Base-by-base conservation (phyloP, 1,140 invertebrate genomes). In the Chymomyza costata region DNA sequence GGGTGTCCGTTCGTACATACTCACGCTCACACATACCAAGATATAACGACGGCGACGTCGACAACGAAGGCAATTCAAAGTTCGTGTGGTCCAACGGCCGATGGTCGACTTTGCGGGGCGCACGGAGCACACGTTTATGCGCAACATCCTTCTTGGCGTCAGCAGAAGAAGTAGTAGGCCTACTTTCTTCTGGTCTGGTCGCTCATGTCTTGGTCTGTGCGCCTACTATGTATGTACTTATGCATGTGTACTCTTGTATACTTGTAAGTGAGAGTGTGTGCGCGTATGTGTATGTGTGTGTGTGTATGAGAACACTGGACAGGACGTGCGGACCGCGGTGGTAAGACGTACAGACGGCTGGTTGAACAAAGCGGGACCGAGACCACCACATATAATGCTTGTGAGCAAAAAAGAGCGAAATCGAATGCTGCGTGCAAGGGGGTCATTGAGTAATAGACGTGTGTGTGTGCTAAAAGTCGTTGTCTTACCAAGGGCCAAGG, bases 131-230 rank as follows among this genome's bases (percentile, higher is more conserved):
- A 34, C 31, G n/a, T n/a, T 10, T 28, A 28, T 10, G 25, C 25
- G 25, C 25, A 34, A 34, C 56, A 80, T 80, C 73, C 74, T 80
- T 78, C 64, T 74, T 60, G 67, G 66, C 66, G 53, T 54, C 47
- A 28, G 25, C 25, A 28, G 25, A 28, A 57, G 40, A 49, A 63
- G 59, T 49, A 52, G 44, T 49, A 66, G 62, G 62, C 62, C 62
- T 68, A 68, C 63, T 81, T 76, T 73, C 56, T 60, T 63, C 58
- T 69, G 66, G 52, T 65, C n/a, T n/a, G n/a, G n/a, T n/a, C n/a
- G n/a, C n/a, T n/a, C 71, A 66, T 55, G 67, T 71, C 50, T 59
- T 65, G 56, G 70, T 71, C 51, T 45, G 37, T 54, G 49, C 30
- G 55, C 16, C 39, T 50, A 41, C 43, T 44, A 19, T 28, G 21